These are phyloP conservation scores for Apotomis capreana DNA, from an alignment of 2,888 invertebrate genomes.

Conservation along the genomic window DNA sequence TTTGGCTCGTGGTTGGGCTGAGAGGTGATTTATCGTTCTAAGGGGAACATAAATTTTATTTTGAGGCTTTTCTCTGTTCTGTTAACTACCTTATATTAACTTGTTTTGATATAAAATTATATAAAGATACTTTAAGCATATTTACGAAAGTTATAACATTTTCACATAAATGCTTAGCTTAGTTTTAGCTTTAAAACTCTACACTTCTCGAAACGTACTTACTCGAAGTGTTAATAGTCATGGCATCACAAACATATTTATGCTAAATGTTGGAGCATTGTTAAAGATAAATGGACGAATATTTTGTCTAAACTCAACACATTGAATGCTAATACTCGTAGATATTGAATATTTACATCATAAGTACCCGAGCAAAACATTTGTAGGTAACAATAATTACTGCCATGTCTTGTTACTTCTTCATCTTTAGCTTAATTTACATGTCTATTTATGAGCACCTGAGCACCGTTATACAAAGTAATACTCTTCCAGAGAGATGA, in stretches of 20 bases:
- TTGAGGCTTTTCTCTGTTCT: conserved; percentile 32
- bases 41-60: conserved; percentile 37
- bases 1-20: conserved; percentile 23
- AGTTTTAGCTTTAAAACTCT: no score
- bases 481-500: background rate
- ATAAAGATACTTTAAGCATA: background rate
- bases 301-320: conserved; percentile 5
- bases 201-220: no score
- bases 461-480: background rate
- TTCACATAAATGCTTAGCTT: no score
- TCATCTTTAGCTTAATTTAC: background rate
- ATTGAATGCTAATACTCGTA: conserved; percentile 10
- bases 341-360: conserved; percentile 1
- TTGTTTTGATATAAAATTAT: background rate
- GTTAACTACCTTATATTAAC: conserved; percentile 18
- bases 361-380: conserved; percentile 5
- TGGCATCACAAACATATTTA: no score
- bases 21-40: conserved; percentile 34
- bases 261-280: no score
- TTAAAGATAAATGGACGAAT: no score
- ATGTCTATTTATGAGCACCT: background rate
- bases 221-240: no score
- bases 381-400: background rate
- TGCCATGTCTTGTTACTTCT: background rate
- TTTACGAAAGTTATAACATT: background rate